Base-by-base conservation (phyloP, 2,113 vertebrate species). In the Anoura caudifer region DNA sequence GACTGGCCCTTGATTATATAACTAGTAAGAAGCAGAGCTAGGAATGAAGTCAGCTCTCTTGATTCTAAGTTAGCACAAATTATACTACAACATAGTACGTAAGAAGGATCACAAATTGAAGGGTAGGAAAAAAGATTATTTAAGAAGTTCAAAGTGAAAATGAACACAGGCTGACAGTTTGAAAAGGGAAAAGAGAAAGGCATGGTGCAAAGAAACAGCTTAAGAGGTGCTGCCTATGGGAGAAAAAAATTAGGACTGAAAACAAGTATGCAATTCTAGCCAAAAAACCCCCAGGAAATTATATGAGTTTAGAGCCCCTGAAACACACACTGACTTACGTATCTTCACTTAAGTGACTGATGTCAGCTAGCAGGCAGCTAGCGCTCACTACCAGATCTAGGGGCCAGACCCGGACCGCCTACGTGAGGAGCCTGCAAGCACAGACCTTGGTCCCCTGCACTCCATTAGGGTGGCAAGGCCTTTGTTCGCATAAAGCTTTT, bases 401-500 rank as follows among this genome's bases (percentile, higher is more conserved):
- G 85, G 17, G 19, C 87, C 3, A 87, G 43, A 80, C 52, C 9
- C 7, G 2, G 38, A 87, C 12, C 65, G 54, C 31, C 28, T 67
- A 15, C 41, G 3, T 38, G 41, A 77, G 54, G 36, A 93, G 96
- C 41, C 56, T n/a, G 43, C 88, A 95, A 95, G 61, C 54, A 73
- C 14, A 56, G 56, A 91, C 63, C 59, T 43, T 7, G 61, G 43
- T 50, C 26, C 61, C 73, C 26, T 80, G 17, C 31, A 87, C 76
- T 96, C 54, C 72, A 82, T 67, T 59, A 61, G 2, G 38, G 43
- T 50, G 45, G 80, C 67, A 81, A 95, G 41, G 90, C 85, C 79
- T 91, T 72, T 91, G 70, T 75, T 96, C 92, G 95, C 33, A 89
- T 45, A 92, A 91, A 95, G 82, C 28, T 87, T 83, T 93, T 75